Base-by-base conservation (phyloP, 2,113 vertebrate genomes). In the Ptychochromis oligacanthus region DNA sequence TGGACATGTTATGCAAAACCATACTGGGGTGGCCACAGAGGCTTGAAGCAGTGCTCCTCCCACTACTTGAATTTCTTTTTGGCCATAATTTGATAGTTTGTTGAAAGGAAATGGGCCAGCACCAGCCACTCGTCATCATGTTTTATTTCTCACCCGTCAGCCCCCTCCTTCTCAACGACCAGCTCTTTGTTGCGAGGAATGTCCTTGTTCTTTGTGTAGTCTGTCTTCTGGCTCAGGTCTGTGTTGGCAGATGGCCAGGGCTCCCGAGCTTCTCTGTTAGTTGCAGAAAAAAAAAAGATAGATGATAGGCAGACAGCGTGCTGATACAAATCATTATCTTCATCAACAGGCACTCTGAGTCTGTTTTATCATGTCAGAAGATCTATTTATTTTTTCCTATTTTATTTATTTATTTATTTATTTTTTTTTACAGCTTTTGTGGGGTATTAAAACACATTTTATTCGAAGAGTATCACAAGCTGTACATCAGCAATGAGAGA, bases 171-270 rank as follows among this genome's bases (percentile, higher is more conserved):
- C 12, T 62, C 40, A 36, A 18, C 40, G 46, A 36, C 79, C 55
- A 7, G 62, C 81, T 85, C 77, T 83, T 83, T 82, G 82, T 89
- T 86, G 67, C 80, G 80, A 94, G 87, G 91, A 93, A 94, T 93
- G 84, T 75, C 79, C 86, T 91, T 81, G 85, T 91, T 93, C 87
- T 87, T 88, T 85, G 81, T 89, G 77, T 40, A 7, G 72, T 65
- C 80, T 70, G 85, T 92, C 85, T 88, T 82, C 74, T 87, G 76
- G 70, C 70, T 86, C 56, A 64, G 85, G 76, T 88, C 84, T 56
- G 54, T 6, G 31, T 34, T 92, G 90, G 86, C 86, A 34, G 83
- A 64, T 26, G 60, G 78, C 89, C 83, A 85, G 60, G 4, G 34
- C 43, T 24, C 74, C 80, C 14, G 49, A 65, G 60, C 55, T 49